These are phyloP conservation scores for Adineta ricciae DNA, from an alignment of 2,888 invertebrate species.

Conservation along the genomic window DNA sequence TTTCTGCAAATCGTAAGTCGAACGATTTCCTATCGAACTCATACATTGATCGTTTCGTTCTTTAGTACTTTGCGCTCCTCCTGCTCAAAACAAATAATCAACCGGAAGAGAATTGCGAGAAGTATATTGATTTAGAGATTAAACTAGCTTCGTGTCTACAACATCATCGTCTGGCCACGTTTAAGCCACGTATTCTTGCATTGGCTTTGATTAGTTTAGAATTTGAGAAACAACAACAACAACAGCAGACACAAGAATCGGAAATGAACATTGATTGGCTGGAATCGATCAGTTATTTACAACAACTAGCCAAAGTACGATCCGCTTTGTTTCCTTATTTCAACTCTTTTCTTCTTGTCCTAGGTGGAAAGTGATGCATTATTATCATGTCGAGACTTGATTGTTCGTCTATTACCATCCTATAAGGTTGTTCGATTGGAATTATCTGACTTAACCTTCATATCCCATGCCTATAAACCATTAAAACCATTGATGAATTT, in stretches of 20 bases:
- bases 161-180: not conserved
- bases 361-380: constrained; percentile 21
- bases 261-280: not conserved
- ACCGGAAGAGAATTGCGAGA: not conserved
- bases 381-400: not conserved
- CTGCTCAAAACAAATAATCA: not conserved
- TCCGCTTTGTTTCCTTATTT: not conserved
- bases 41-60: not conserved
- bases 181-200: not conserved
- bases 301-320: not conserved
- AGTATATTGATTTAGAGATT: not conserved
- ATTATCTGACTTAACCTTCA: not conserved
- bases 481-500: constrained; percentile 13
- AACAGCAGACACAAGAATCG: not conserved
- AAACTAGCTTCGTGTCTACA: not conserved
- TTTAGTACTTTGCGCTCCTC: not conserved
- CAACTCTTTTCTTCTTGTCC: not conserved
- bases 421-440: constrained; percentile 18
- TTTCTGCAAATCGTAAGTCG: constrained; percentile 42
- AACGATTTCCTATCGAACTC: not conserved
- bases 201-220: not conserved
- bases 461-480: not conserved
- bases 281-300: not conserved
- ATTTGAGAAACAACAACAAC: not conserved
- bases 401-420: constrained; percentile 4